These are phyloP conservation scores for Myotis planiceps DNA, from an alignment of 2,797 vertebrate genomes.

Conservation along the genomic window DNA sequence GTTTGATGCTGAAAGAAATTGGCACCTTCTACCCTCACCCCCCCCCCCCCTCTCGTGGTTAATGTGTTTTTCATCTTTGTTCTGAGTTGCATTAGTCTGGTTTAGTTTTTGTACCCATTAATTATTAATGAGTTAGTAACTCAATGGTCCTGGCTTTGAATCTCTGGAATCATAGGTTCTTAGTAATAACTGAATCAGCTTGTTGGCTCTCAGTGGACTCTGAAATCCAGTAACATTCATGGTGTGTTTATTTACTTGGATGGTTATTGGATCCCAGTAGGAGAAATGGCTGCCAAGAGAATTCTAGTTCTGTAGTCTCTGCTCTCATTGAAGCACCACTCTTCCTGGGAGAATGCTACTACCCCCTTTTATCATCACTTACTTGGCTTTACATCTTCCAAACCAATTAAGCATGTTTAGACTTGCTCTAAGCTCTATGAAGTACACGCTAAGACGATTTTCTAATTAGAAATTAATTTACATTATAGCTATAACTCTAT, in stretches of 20 bases:
- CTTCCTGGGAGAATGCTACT: not conserved
- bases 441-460: not conserved
- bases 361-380: not conserved
- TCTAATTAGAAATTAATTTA: not conserved
- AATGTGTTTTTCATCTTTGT: not conserved
- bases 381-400: not conserved
- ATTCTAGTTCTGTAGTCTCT: not conserved
- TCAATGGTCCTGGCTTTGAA: constrained; percentile 24
- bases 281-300: not conserved
- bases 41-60: not conserved
- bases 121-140: constrained; percentile 58
- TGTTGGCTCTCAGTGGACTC: not conserved
- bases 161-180: not conserved
- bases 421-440: not conserved
- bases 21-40: not conserved
- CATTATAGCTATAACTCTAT: not conserved
- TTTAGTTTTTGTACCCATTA: constrained; percentile 52
- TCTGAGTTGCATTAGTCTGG: not conserved
- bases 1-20: not conserved
- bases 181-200: not conserved
- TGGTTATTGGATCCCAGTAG: not conserved
- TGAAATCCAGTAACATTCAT: constrained; percentile 23
- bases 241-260: not conserved
- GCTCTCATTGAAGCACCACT: not conserved
- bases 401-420: not conserved